phyloP scores from a whole-genome alignment of 2,113 vertebrate genomes.

The Lutjanus erythropterus region DNA sequence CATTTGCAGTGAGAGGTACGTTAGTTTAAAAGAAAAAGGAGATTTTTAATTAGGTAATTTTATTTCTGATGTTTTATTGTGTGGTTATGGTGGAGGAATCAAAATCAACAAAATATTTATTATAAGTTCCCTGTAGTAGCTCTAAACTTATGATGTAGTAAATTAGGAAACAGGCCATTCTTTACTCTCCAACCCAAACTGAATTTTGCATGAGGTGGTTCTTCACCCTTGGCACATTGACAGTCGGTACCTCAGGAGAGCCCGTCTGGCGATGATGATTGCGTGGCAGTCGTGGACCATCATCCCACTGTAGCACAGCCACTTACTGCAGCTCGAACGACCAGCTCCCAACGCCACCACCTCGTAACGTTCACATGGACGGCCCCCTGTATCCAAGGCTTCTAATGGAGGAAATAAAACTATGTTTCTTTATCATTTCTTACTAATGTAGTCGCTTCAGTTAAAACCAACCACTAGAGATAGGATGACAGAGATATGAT shows the following conservation, averaged over 20 bases:
- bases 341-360: slow-evolving; percentile 89
- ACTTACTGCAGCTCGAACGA: slow-evolving; percentile 74
- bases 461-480: background rate
- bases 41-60: no score
- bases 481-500: background rate
- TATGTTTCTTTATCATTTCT: background rate
- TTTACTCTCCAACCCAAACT: background rate
- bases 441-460: background rate
- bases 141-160: background rate
- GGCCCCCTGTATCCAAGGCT: slow-evolving; percentile 60
- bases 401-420: slow-evolving; percentile 55
- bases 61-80: no score
- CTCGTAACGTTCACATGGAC: slow-evolving; percentile 80
- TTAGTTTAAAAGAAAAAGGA: no score
- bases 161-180: background rate
- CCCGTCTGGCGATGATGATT: slow-evolving; percentile 86
- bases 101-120: no score
- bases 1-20: no score
- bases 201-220: background rate
- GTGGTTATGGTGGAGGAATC: no score
- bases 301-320: slow-evolving; percentile 86
- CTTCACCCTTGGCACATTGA: no score
- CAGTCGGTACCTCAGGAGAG: slow-evolving; percentile 87
- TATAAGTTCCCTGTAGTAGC: no score
- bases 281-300: slow-evolving; percentile 89